phyloP scores from a whole-genome alignment of 2,888 invertebrate genomes.

The Tanytarsus gracilentus region DNA sequence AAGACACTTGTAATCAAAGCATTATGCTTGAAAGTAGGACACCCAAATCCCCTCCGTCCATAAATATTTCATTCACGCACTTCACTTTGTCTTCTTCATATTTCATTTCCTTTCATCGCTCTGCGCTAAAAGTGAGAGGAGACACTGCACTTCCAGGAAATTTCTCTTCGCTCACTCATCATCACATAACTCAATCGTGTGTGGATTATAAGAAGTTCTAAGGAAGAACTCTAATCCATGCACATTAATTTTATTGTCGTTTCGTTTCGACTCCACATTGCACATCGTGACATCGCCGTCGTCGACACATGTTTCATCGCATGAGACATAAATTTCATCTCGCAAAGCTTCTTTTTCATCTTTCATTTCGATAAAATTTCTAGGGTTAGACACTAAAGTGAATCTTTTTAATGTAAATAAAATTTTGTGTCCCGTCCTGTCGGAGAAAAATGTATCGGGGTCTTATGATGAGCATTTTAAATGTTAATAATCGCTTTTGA shows the following conservation, averaged over 20 bases:
- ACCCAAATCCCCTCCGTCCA: slow-evolving; percentile 8
- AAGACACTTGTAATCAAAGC: not conserved
- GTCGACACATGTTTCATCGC: slow-evolving; percentile 22
- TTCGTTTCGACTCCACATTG: slow-evolving; percentile 13
- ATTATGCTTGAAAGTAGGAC: not conserved
- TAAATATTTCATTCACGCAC: slow-evolving; percentile 22
- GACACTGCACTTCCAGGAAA: slow-evolving; percentile 18
- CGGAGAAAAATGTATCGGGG: too few species aligned
- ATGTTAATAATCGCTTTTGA: slow-evolving; percentile 23
- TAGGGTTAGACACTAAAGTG: too few species aligned
- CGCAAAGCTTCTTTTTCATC: not conserved
- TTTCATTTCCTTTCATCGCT: not conserved
- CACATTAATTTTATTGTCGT: slow-evolving; percentile 26
- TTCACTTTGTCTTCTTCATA: not conserved
- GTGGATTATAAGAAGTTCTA: slow-evolving; percentile 6
- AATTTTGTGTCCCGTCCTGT: too few species aligned
- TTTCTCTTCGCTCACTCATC: not conserved
- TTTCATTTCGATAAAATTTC: not conserved
- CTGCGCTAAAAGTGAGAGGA: too few species aligned
- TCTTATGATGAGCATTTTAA: slow-evolving; percentile 21
- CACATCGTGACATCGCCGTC: slow-evolving; percentile 7
- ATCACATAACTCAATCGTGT: not conserved
- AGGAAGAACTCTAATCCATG: slow-evolving; percentile 22
- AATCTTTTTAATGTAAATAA: too few species aligned
- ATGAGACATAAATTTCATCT: slow-evolving; percentile 9